Evolutionary conservation across 1,140 invertebrate genomes (phyloP).

Genomic region (Pollicipes pollicipes): DNA sequence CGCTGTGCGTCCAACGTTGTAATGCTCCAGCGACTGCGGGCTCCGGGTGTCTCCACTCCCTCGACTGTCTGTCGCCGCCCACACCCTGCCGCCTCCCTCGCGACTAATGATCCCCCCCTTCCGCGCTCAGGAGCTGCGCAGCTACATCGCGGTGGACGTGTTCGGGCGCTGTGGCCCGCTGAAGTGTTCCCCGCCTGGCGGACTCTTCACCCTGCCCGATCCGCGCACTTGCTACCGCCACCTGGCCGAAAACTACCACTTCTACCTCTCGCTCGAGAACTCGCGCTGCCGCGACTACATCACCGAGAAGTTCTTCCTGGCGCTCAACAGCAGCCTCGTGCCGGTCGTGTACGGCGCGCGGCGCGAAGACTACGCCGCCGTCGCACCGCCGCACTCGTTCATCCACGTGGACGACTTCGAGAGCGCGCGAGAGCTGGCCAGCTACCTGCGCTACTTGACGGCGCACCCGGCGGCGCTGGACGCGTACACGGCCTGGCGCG

Average conservation of each 20-base stretch:
- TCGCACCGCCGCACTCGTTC: constrained; percentile 25
- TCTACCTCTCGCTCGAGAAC: constrained; percentile 33
- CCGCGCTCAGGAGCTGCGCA: constrained; percentile 20
- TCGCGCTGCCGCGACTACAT: constrained; percentile 25
- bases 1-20: too few species aligned
- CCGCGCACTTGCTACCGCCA: constrained; percentile 7
- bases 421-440: constrained; percentile 13
- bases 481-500: not conserved
- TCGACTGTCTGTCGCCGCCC: too few species aligned
- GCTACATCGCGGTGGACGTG: constrained; percentile 31
- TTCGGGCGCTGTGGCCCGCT: constrained; percentile 29
- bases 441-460: constrained; percentile 17
- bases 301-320: constrained; percentile 24
- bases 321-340: constrained; percentile 18
- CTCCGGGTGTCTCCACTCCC: too few species aligned
- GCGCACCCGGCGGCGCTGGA: not conserved
- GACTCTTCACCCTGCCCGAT: not conserved
- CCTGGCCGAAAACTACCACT: constrained; percentile 23
- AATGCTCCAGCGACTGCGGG: too few species aligned
- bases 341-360: constrained; percentile 21
- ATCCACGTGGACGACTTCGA: constrained; percentile 26
- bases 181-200: constrained; percentile 15
- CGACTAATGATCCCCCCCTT: too few species aligned
- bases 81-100: too few species aligned
- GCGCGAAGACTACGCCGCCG: constrained; percentile 16